These are phyloP conservation scores for Hippocampus abdominalis DNA, from an alignment of 2,113 vertebrate species.

Conservation along the genomic window DNA sequence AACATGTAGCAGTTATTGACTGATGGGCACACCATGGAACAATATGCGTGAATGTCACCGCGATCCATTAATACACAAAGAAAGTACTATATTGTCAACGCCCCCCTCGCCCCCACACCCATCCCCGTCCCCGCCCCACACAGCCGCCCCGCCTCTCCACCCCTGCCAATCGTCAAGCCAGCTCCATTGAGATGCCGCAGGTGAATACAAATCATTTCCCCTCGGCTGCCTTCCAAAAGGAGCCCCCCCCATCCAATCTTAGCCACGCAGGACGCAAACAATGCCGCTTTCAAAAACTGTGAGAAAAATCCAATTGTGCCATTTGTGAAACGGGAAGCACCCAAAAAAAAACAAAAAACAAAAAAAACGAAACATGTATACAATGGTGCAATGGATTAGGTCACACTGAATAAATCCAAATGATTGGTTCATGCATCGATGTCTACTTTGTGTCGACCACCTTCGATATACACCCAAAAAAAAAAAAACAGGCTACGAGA, in stretches of 20 bases:
- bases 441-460: not conserved
- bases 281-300: conserved; percentile 69
- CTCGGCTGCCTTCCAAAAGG: conserved; percentile 66
- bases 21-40: conserved; percentile 49
- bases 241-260: conserved; percentile 63
- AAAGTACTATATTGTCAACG: conserved; percentile 50
- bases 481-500: not conserved
- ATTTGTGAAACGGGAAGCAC: conserved; percentile 33
- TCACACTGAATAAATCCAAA: not conserved
- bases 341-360: conserved; percentile 30
- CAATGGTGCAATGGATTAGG: not conserved
- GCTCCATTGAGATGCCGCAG: conserved; percentile 69
- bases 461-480: not conserved
- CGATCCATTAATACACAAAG: conserved; percentile 68
- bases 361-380: not conserved
- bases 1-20: conserved; percentile 25
- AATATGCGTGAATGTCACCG: conserved; percentile 62
- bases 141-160: conserved; percentile 33
- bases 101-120: conserved; percentile 6
- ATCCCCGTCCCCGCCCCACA: conserved; percentile 11
- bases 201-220: conserved; percentile 77
- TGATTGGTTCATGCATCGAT: not conserved
- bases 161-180: conserved; percentile 17
- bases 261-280: conserved; percentile 65
- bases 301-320: conserved; percentile 68